Evolutionary conservation across 2,113 vertebrate species (phyloP).

Genomic region (Peromyscus maniculatus): DNA sequence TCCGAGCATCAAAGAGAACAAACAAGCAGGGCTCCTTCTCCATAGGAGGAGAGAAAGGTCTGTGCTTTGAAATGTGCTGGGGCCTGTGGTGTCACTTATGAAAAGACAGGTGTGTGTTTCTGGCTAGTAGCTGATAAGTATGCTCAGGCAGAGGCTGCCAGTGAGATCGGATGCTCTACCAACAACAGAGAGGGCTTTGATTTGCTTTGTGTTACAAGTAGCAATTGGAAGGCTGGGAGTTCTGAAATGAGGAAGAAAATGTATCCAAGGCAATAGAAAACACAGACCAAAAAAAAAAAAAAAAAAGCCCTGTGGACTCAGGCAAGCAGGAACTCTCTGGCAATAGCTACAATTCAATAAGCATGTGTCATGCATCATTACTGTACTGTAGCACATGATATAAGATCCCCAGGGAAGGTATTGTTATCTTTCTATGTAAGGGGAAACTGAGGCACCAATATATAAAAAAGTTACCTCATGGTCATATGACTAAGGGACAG

Average conservation of each 20-base stretch:
- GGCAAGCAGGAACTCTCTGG: background rate
- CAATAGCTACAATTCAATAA: background rate
- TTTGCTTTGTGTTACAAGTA: constrained; percentile 64
- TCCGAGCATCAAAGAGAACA: constrained; percentile 69
- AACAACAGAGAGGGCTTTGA: constrained; percentile 30
- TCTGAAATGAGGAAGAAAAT: constrained; percentile 31
- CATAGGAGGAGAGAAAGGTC: background rate
- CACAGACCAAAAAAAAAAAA: background rate
- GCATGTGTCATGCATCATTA: rapidly evolving
- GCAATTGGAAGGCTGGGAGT: constrained; percentile 25
- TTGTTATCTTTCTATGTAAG: background rate
- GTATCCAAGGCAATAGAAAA: constrained; percentile 1
- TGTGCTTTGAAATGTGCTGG: constrained; percentile 39
- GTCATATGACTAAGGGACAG: background rate
- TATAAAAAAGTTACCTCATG: background rate
- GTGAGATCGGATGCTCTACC: constrained; percentile 4
- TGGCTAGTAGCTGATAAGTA: constrained; percentile 57
- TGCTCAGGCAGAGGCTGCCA: background rate
- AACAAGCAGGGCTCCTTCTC: constrained; percentile 37
- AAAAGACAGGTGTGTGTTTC: constrained; percentile 39
- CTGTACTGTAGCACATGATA: background rate
- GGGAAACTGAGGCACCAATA: background rate
- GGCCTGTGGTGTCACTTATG: constrained; percentile 11
- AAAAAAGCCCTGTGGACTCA: background rate
- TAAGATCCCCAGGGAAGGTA: background rate